Evolutionary conservation across 2,797 vertebrate species (phyloP), one percentile per base, ranked within the genome.

Genomic region (Scyliorhinus canicula): DNA sequence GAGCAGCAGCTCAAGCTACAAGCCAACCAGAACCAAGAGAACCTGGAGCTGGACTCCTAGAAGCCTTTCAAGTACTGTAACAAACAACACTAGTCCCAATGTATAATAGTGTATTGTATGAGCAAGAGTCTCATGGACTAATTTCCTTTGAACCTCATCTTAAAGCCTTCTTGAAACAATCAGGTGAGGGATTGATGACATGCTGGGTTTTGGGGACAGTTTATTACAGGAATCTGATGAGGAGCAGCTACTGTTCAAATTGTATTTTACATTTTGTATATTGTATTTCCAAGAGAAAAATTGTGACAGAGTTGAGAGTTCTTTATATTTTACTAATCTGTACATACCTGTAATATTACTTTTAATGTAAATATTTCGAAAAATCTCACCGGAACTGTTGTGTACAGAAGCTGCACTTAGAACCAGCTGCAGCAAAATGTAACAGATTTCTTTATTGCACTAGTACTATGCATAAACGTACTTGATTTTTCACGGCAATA

Each of bases 1-100:
- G 99, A 99, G 95, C 99, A 99, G 96, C 99, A 99, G 96, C 98
- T 99, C 0, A 99, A 99, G 99, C 96, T 99, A 94, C 98, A 98
- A 67, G 97, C 97, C 96, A 98, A 95, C 50, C 98, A 99, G 95
- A 98, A 98, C 16, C 98, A 98, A 93, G 98, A 99, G 95, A 97
- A 97, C 79, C 95, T 99, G 57, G 98, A 99, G 96, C 97, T 99
- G 95, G 98, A 99, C 96, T 98, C 98, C 95, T 99, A 97, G 98
- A 93, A 95, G 94, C 84, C 95, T 55, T 86, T 95, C 95, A 44
- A 44, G n/a, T 91, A 44, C 88, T 65, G n/a, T 65, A 44, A 63
- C n/a, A 82, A 21, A 44, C 57, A 40, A 44, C 88, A 44, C 35
- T 52, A 21, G 40, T 63, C 60, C 60, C 60, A 26, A 40, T 40